These are phyloP conservation scores for Cantharis flavilabris DNA, from an alignment of 2,888 invertebrate genomes.

Conservation along the genomic window DNA sequence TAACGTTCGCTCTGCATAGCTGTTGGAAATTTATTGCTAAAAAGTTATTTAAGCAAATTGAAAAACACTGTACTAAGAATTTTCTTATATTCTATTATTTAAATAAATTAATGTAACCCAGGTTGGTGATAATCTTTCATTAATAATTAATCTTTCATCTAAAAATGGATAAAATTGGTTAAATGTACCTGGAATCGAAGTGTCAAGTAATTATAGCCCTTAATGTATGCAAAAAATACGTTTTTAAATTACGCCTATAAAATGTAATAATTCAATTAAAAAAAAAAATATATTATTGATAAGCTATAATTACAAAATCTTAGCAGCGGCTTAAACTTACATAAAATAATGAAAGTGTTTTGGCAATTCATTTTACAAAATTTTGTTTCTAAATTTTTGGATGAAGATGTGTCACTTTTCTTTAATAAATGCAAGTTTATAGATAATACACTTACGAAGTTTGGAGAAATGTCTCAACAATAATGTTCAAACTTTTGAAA, in stretches of 20 bases:
- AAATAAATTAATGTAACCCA: conserved; percentile 1
- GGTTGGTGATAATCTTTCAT: conserved; percentile 19
- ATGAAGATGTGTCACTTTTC: conserved; percentile 12
- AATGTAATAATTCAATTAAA: background rate
- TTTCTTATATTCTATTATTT: background rate
- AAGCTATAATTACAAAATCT: conserved; percentile 14
- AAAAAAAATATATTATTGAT: background rate
- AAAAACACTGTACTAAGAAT: background rate
- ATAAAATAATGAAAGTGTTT: conserved; percentile 15
- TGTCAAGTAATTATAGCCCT: conserved; percentile 16
- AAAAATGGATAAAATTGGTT: conserved; percentile 12
- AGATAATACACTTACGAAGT: conserved; percentile 22
- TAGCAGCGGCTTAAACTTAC: conserved; percentile 17
- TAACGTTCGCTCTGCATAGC: background rate
- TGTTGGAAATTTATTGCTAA: background rate
- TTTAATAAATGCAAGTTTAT: conserved; percentile 18
- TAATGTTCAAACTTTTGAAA: background rate
- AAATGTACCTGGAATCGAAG: conserved; percentile 23
- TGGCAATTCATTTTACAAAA: background rate
- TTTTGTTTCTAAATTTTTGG: background rate
- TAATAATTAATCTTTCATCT: conserved; percentile 8
- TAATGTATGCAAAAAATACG: background rate
- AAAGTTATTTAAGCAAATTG: conserved; percentile 2
- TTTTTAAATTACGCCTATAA: background rate
- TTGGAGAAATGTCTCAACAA: conserved; percentile 18